A percentile compares a stretch with the other conserved stretches of the same genome.
Conservation (phyloP, 1,140 invertebrate genomes). For the Sesamia nonagrioides region DNA sequence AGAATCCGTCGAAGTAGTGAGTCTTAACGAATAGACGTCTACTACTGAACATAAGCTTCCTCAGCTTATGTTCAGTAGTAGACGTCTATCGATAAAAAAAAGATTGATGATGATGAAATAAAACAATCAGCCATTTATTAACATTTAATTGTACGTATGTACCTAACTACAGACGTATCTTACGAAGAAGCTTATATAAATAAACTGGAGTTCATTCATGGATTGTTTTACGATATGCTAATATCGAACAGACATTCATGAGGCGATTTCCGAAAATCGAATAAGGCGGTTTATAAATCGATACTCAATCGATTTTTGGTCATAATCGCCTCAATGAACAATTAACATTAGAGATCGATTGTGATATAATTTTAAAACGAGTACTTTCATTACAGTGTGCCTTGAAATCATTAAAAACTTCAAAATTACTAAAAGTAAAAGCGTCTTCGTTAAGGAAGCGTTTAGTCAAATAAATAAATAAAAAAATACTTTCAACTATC, state of each 20-base stretch:
- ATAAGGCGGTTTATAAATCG: neutral
- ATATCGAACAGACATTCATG: slow-evolving; percentile 24
- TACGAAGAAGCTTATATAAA: slow-evolving; percentile 75
- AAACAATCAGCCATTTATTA: slow-evolving; percentile 62
- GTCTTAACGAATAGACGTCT: too few species aligned
- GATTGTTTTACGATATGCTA: slow-evolving; percentile 45
- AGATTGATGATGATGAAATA: slow-evolving; percentile 5
- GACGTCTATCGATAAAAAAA: too few species aligned
- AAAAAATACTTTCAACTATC: slow-evolving; percentile 21
- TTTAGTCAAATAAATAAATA: slow-evolving; percentile 37
- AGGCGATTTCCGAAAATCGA: slow-evolving; percentile 13
- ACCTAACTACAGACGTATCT: slow-evolving; percentile 61
- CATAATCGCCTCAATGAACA: neutral
- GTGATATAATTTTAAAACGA: slow-evolving; percentile 40
- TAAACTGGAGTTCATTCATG: slow-evolving; percentile 61
- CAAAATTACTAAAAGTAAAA: slow-evolving; percentile 33
- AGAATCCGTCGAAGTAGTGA: too few species aligned
- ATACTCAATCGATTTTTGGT: slow-evolving; percentile 4
- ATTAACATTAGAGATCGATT: slow-evolving; percentile 30
- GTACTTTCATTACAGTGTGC: slow-evolving; percentile 27
- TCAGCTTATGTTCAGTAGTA: too few species aligned
- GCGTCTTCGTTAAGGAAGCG: slow-evolving; percentile 23
- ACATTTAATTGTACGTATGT: slow-evolving; percentile 81
- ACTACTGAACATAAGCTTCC: too few species aligned
- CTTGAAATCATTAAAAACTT: neutral